phyloP scores from a whole-genome alignment of 2,113 vertebrate species.

The Plectropomus leopardus region DNA sequence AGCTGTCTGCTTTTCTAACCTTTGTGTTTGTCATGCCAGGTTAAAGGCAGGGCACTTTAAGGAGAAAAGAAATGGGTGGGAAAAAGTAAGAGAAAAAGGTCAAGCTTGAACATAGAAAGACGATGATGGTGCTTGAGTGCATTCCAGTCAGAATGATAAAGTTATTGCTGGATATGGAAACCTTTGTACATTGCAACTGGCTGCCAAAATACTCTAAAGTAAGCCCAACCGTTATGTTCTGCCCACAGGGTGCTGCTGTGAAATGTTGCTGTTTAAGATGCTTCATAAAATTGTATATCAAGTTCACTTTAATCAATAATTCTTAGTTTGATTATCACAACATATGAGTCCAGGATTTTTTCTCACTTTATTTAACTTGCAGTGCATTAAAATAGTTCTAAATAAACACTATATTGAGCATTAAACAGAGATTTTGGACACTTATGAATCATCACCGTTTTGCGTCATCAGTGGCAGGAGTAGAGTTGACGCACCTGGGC shows the following conservation, averaged over 20 bases:
- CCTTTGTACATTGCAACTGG: not conserved
- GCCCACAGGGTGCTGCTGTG: not conserved
- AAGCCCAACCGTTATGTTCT: not conserved
- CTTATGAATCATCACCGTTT: not conserved
- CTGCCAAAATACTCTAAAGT: not conserved
- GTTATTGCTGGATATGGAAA: not conserved
- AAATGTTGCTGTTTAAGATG: not conserved
- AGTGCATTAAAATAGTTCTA: not conserved
- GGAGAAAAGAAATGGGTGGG: constrained; percentile 23
- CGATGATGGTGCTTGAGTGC: constrained; percentile 2
- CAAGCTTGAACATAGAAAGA: constrained; percentile 32
- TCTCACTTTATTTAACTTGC: too few relatives aligned
- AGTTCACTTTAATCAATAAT: constrained; percentile 24
- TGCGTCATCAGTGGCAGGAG: not conserved
- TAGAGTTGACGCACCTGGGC: constrained; percentile 1
- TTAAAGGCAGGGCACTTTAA: constrained; percentile 54
- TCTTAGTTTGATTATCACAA: not conserved
- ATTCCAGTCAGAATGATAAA: not conserved
- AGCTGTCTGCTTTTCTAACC: constrained; percentile 67
- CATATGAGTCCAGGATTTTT: too few relatives aligned
- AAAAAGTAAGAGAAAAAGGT: constrained; percentile 48
- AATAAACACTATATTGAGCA: not conserved
- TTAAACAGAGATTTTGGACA: not conserved
- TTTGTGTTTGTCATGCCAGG: constrained; percentile 72
- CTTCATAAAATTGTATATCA: not conserved